Percentiles rank a stretch among this genome's conserved stretches.
phyloP scores from a whole-genome alignment of 2,888 invertebrate species.

The Pediacus dermestoides region DNA sequence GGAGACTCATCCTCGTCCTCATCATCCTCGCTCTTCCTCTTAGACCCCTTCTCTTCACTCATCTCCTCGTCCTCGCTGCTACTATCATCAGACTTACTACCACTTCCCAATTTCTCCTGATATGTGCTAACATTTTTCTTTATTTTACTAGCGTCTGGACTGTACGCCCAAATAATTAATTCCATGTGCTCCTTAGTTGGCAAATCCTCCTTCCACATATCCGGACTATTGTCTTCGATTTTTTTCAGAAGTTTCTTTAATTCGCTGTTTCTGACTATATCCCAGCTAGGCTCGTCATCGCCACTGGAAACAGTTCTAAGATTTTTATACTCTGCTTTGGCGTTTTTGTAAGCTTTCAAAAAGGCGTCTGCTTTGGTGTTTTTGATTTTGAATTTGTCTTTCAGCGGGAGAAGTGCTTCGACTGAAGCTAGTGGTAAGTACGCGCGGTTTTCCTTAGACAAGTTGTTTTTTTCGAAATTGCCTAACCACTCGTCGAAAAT shows the following conservation, averaged over 20 bases:
- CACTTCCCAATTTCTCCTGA: constrained; percentile 49
- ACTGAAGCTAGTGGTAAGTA: constrained; percentile 63
- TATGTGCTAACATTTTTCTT: constrained; percentile 56
- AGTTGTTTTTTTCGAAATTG: constrained; percentile 65
- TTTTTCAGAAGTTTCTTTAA: constrained; percentile 57
- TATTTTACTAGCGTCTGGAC: constrained; percentile 65
- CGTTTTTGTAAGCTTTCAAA: constrained; percentile 60
- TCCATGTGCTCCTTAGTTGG: constrained; percentile 67
- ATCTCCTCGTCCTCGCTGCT: constrained; percentile 31
- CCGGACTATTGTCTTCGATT: constrained; percentile 59
- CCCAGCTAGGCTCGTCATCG: constrained; percentile 64
- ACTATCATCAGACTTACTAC: constrained; percentile 29
- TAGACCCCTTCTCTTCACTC: constrained; percentile 20
- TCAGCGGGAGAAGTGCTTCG: constrained; percentile 54
- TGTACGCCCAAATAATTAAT: constrained; percentile 73
- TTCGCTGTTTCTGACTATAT: constrained; percentile 65
- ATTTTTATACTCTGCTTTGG: constrained; percentile 70
- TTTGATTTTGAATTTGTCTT: constrained; percentile 52
- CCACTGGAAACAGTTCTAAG: constrained; percentile 61
- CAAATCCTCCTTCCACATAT: constrained; percentile 63
- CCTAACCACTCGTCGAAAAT: constrained; percentile 71
- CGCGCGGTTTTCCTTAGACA: constrained; percentile 65
- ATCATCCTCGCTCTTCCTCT: constrained; percentile 19
- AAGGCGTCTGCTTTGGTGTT: constrained; percentile 55
- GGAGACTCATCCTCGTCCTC: constrained; percentile 20